A percentile compares a stretch with the other conserved stretches of the same genome.
These are phyloP conservation scores for Corvus cornix DNA, from an alignment of 2,113 vertebrate genomes.

Conservation along the genomic window DNA sequence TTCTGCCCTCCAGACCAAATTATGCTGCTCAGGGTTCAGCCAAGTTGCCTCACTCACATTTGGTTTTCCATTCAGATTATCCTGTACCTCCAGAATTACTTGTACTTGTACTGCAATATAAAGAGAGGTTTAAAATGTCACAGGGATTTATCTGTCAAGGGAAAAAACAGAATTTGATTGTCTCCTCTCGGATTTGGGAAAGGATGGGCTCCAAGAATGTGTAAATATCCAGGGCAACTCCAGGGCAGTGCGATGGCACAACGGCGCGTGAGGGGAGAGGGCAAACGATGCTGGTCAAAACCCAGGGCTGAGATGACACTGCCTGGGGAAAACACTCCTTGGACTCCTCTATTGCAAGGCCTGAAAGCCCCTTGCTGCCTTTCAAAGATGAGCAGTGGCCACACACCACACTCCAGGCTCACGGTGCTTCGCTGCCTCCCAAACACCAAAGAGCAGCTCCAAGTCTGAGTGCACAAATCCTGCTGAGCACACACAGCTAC, in stretches of 20 bases:
- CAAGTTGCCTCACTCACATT: not conserved
- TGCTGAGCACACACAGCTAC: not conserved
- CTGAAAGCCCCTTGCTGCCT: not conserved
- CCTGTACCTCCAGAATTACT: not conserved
- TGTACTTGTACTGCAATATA: not conserved
- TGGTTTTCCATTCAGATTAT: not conserved
- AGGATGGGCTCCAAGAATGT: not conserved
- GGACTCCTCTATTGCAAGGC: not conserved
- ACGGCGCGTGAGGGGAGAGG: rapidly evolving
- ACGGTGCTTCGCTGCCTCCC: not conserved
- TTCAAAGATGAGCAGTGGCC: not conserved
- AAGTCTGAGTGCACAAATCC: not conserved
- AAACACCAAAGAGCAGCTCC: not conserved
- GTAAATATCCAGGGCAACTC: not conserved
- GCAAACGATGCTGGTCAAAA: not conserved
- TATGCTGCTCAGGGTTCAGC: not conserved
- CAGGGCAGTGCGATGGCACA: rapidly evolving
- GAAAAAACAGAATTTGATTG: not conserved
- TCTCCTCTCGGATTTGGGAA: not conserved
- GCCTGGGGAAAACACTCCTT: not conserved
- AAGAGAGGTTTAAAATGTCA: not conserved
- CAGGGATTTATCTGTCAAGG: not conserved
- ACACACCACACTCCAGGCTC: not conserved
- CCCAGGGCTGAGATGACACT: not conserved
- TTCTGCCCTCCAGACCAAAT: constrained; percentile 22